Conservation (phyloP, 2,888 invertebrate species). For the Heliconius ethilla region DNA sequence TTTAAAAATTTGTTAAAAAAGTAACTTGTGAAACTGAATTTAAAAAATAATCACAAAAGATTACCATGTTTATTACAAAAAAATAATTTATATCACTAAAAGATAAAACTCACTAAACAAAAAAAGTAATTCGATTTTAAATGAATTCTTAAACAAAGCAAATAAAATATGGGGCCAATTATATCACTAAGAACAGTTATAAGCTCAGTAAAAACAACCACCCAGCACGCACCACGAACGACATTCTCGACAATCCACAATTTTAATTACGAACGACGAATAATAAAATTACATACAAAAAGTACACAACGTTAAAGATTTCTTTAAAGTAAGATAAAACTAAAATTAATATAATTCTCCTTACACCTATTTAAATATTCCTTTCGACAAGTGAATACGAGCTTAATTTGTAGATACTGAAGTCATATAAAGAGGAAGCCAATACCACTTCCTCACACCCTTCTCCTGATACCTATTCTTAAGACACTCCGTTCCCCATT, state of each 20-base stretch:
- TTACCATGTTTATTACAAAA: not conserved
- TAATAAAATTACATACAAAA: not conserved
- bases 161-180: not conserved
- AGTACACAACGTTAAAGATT: not conserved
- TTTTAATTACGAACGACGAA: not conserved
- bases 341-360: conserved; percentile 13
- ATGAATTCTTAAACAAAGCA: too few species aligned
- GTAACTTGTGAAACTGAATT: too few species aligned
- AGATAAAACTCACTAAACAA: not conserved
- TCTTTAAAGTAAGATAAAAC: too few species aligned
- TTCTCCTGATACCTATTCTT: conserved; percentile 46
- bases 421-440: conserved; percentile 60
- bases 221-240: not conserved
- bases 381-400: conserved; percentile 48
- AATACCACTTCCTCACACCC: conserved; percentile 60
- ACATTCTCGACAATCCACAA: not conserved
- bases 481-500: too few species aligned
- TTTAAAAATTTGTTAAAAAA: not conserved
- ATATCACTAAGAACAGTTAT: not conserved
- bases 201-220: not conserved
- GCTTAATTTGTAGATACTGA: conserved; percentile 56
- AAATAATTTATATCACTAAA: too few species aligned
- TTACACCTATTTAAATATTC: conserved; percentile 38
- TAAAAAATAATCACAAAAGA: too few species aligned
- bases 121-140: too few species aligned